These are phyloP conservation scores for Lampris megalopsis DNA, from an alignment of 2,113 vertebrate genomes.

Conservation along the genomic window DNA sequence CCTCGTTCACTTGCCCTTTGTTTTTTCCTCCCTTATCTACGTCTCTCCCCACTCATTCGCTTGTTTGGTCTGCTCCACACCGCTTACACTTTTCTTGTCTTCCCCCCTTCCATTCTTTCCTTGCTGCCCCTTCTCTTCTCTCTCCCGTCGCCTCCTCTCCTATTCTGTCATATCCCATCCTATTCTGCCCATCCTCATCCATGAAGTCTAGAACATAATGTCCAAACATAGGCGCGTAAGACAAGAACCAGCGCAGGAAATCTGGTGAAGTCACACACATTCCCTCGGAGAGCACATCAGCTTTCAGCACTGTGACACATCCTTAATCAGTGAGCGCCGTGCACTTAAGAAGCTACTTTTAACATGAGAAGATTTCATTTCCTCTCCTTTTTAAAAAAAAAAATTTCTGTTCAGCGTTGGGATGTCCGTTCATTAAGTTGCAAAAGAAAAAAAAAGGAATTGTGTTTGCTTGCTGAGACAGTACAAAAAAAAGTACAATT, in stretches of 20 bases:
- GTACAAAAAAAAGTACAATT: neutral
- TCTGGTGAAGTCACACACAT: constrained; percentile 53
- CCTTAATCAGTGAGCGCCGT: constrained; percentile 27
- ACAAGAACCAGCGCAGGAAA: constrained; percentile 60
- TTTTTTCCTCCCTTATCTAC: neutral
- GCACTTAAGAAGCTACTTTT: constrained; percentile 30
- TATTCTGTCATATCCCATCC: neutral
- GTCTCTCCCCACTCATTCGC: neutral
- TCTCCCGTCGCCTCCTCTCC: neutral
- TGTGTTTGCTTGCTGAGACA: too few species aligned
- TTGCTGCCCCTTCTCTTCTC: neutral
- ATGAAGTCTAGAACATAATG: constrained; percentile 36
- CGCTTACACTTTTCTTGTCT: neutral
- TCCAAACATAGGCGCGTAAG: constrained; percentile 50
- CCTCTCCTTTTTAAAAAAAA: neutral
- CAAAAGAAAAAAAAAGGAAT: too few species aligned
- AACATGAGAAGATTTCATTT: constrained; percentile 20
- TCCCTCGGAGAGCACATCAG: constrained; percentile 40
- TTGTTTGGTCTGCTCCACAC: neutral
- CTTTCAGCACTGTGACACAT: constrained; percentile 36
- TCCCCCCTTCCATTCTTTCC: neutral
- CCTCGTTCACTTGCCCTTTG: neutral
- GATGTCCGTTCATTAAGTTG: too few species aligned
- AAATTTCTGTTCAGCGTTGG: too few species aligned
- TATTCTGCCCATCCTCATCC: constrained; percentile 20